Base-by-base conservation (phyloP, 2,113 vertebrate species). In the Thalassarche chlororhynchos region DNA sequence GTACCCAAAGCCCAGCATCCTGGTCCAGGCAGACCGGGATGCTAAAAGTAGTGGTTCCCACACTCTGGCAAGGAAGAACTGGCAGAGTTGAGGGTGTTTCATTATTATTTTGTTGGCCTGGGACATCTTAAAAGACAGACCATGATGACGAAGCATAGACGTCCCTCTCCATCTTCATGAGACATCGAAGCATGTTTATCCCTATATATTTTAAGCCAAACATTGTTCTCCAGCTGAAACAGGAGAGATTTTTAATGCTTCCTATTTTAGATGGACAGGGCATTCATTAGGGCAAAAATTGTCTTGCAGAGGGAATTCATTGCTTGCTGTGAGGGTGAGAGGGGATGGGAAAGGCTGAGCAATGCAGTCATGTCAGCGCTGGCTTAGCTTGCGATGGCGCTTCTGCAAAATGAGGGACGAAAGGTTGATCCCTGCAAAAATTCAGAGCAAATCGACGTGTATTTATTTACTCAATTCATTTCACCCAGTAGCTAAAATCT, bases 1-100 rank as follows among this genome's bases (percentile, higher is more conserved):
- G 84, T n/a, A 68, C 40, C 24, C 65, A 51, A 58, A 87, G 23
- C 54, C 10, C 40, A 49, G 15, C 18, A 84, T 69, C 20, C 55
- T 6, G 1, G 4, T 14, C 38, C 42, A 62, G 40, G 54, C n/a
- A 0, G 2, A 34, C 29, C 0, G 1, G 55, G n/a, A 70, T 13
- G 65, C 8, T 36, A 52, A 62, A 58, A 36, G 18, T 10, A 36
- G n/a, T 3, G 8, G 18, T 80, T 88, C 62, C 62, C 40, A 65
- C 46, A 28, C 32, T 65, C 46, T 18, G 3, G 28, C 25, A 40
- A 70, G 61, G 61, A 60, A 60, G 16, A 75, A 14, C 31, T 60
- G 76, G 32, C 47, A 62, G 54, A 69, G 12, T 13, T 70, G 64
- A 65, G 32, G 32, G 25, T n/a, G 40, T 76, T 79, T 26, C 7